Base-by-base conservation (phyloP, 2,888 invertebrate species). In the Napeogenes inachia region DNA sequence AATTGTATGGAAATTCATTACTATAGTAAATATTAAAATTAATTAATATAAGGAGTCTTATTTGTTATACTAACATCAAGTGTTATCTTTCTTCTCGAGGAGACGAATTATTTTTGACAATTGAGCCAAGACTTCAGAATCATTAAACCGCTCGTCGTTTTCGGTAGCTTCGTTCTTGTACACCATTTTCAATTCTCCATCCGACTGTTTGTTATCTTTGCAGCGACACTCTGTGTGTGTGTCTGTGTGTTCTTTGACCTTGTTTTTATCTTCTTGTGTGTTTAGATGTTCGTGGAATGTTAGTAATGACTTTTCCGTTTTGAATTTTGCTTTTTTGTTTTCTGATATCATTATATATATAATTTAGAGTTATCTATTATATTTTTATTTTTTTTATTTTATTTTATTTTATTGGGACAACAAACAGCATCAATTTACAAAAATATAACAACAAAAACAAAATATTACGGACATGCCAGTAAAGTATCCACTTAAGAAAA, bases 71-170 rank as follows among this genome's bases (percentile, higher is more conserved):
- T 63, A 56, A 64, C 73, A 67, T 85, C 76, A 87, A 64, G 78
- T 78, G 53, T 74, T 77, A 54, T 78, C 74, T 62, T 68, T 82
- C 63, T 72, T 76, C 67, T 87, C 86, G 71, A 89, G 66, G 59
- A 88, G 74, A 13, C 73, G 76, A 32, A 87, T 71, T 12, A 89
- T 87, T 71, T 72, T 85, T 0, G 81, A 72, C 2, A 89, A 64
- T 60, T 84, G 80, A n/a, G 71, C 64, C 65, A 86, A 63, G 63
- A 88, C 75, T 45, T 66, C 59, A 0, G 61, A 57, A 50, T 61
- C 33, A 12, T 13, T 47, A 35, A 57, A 13, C 45, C 59, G n/a
- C 32, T 12, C 45, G 10, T 30, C 50, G 10, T n/a, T 6, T n/a
- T 50, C 55, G n/a, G n/a, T 38, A 4, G 55, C 47, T 47, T 62